phyloP scores from a whole-genome alignment of 2,797 vertebrate genomes.

The Poecilia gillii region DNA sequence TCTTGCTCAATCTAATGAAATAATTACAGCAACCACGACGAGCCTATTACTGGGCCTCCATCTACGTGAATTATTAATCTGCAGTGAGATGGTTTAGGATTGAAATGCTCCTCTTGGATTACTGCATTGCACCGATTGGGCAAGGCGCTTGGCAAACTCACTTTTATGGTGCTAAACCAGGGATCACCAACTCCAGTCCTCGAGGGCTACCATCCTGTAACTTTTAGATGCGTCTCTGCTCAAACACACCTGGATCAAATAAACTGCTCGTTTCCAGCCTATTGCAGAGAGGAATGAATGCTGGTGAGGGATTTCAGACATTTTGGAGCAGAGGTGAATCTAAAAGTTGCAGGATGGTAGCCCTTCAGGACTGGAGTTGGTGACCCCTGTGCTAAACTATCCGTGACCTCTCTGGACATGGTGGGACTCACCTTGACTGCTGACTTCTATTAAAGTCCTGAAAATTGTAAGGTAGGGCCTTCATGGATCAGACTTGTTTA shows the following conservation, averaged over 20 bases:
- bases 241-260: too few species aligned
- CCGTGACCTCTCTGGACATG: not conserved
- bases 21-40: not conserved
- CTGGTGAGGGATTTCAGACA: too few species aligned
- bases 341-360: too few species aligned
- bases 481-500: not conserved
- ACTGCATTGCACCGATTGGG: not conserved
- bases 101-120: conserved; percentile 12
- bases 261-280: too few species aligned
- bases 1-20: not conserved
- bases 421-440: not conserved
- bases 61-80: conserved; percentile 38
- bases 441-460: not conserved
- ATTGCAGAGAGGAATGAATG: too few species aligned
- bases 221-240: too few species aligned
- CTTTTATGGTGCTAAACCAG: not conserved
- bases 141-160: not conserved
- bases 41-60: not conserved
- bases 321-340: too few species aligned
- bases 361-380: too few species aligned
- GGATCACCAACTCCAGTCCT: too few species aligned
- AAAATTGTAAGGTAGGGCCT: not conserved
- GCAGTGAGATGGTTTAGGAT: not conserved
- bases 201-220: too few species aligned
- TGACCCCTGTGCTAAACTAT: not conserved